phyloP scores from a whole-genome alignment of 2,888 invertebrate genomes.

The Aplocera efformata region DNA sequence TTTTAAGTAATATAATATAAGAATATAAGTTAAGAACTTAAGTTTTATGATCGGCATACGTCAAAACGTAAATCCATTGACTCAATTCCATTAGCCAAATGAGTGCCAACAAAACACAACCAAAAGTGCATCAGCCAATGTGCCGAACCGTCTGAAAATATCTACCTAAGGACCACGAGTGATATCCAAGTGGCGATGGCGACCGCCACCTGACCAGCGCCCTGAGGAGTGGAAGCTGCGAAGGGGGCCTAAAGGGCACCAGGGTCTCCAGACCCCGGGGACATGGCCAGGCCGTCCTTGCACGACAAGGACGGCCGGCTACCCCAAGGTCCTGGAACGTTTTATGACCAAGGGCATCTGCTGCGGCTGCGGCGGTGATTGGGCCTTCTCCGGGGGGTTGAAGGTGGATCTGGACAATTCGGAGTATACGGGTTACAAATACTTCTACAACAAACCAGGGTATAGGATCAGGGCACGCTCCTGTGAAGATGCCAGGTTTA shows the following conservation, averaged over 20 bases:
- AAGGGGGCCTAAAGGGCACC: slow-evolving; percentile 50
- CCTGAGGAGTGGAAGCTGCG: slow-evolving; percentile 74
- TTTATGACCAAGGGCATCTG: slow-evolving; percentile 67
- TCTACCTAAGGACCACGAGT: slow-evolving; percentile 60
- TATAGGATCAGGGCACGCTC: slow-evolving; percentile 63
- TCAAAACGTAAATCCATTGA: slow-evolving; percentile 27
- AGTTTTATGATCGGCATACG: slow-evolving; percentile 12
- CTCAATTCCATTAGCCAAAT: slow-evolving; percentile 23
- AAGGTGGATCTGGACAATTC: slow-evolving; percentile 69
- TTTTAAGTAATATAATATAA: no score
- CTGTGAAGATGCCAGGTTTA: slow-evolving; percentile 82
- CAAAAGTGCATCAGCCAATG: slow-evolving; percentile 27
- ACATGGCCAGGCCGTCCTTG: slow-evolving; percentile 78
- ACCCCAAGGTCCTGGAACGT: slow-evolving; percentile 43
- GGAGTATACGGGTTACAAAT: slow-evolving; percentile 76
- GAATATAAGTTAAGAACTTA: no score
- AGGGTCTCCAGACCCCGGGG: slow-evolving; percentile 46
- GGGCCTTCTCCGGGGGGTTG: slow-evolving; percentile 63
- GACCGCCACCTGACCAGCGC: slow-evolving; percentile 66
- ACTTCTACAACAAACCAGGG: slow-evolving; percentile 63
- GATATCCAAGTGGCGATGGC: slow-evolving; percentile 78
- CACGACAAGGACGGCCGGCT: slow-evolving; percentile 52
- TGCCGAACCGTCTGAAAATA: slow-evolving; percentile 44
- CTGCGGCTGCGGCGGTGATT: slow-evolving; percentile 71
- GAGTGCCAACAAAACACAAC: slow-evolving; percentile 21